phyloP scores from a whole-genome alignment of 64 coral and sea anemone genomes.

The Exaiptasia diaphana region DNA sequence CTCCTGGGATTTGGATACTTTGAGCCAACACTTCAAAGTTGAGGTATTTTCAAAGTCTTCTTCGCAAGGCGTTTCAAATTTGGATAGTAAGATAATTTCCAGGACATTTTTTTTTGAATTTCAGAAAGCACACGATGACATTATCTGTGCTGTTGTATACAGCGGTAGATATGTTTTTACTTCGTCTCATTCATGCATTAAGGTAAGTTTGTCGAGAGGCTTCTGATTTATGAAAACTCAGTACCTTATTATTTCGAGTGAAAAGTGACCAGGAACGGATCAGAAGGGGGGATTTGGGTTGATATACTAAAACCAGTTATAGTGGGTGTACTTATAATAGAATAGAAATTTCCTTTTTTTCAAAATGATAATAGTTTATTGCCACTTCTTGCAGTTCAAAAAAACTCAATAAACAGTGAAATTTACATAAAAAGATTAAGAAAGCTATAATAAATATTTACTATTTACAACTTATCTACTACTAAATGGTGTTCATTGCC shows the following conservation, averaged over 20 bases:
- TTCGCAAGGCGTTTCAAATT: background rate
- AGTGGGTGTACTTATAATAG: too few relatives aligned
- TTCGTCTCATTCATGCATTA: conserved; percentile 92
- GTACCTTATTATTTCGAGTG: background rate
- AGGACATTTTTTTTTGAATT: conserved; percentile 24
- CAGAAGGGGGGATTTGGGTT: background rate
- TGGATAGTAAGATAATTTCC: background rate
- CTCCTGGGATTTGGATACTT: conserved; percentile 85
- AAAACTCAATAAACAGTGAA: too few relatives aligned
- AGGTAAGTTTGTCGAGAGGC: too few relatives aligned
- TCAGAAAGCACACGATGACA: conserved; percentile 88
- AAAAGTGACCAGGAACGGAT: background rate
- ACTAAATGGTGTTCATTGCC: too few relatives aligned
- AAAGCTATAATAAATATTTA: too few relatives aligned
- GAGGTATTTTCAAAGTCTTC: conserved; percentile 55
- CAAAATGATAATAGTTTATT: too few relatives aligned
- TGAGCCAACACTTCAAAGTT: conserved; percentile 79
- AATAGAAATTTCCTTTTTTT: too few relatives aligned
- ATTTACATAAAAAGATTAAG: too few relatives aligned
- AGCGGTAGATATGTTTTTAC: conserved; percentile 95
- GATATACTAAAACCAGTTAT: background rate
- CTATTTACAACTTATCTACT: too few relatives aligned
- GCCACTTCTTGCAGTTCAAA: too few relatives aligned
- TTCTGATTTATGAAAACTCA: background rate
- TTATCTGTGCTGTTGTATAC: conserved; percentile 90